Percentiles rank a stretch among this genome's conserved stretches.
Conservation (phyloP, 2,797 vertebrate species). For the Syngnathus acus region DNA sequence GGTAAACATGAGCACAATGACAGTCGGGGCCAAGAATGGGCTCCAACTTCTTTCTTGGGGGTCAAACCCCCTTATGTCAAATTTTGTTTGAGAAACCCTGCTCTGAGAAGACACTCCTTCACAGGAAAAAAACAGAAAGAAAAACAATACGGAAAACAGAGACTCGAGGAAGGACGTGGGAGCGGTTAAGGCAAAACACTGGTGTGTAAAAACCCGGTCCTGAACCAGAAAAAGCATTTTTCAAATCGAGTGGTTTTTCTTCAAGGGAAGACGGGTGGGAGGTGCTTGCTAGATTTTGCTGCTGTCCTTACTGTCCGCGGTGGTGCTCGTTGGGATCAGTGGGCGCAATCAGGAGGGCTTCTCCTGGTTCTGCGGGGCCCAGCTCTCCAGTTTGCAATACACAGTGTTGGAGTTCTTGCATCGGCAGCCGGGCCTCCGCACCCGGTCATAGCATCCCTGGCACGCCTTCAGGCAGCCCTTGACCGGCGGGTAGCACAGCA, state of each 20-base stretch:
- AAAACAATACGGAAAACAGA: background rate
- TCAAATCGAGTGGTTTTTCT: conserved; percentile 64
- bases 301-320: conserved; percentile 51
- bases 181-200: conserved; percentile 71
- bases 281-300: conserved; percentile 64
- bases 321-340: conserved; percentile 8
- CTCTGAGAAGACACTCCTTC: conserved; percentile 66
- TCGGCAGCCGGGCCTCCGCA: conserved; percentile 86
- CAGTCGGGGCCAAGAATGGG: background rate
- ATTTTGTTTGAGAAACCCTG: background rate
- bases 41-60: background rate
- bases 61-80: background rate
- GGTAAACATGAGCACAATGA: background rate
- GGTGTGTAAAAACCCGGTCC: conserved; percentile 69
- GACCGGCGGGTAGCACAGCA: conserved; percentile 92
- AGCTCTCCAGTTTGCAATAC: conserved; percentile 94
- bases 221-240: conserved; percentile 45
- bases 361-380: conserved; percentile 68
- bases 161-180: background rate
- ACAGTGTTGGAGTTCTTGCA: conserved; percentile 98
- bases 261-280: conserved; percentile 55
- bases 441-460: conserved; percentile 82
- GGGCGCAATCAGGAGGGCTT: conserved; percentile 82
- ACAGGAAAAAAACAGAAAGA: conserved; percentile 54
- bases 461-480: conserved; percentile 86